These are phyloP conservation scores for Chaetodon trifasciatus DNA, from an alignment of 2,797 vertebrate genomes.

Conservation along the genomic window DNA sequence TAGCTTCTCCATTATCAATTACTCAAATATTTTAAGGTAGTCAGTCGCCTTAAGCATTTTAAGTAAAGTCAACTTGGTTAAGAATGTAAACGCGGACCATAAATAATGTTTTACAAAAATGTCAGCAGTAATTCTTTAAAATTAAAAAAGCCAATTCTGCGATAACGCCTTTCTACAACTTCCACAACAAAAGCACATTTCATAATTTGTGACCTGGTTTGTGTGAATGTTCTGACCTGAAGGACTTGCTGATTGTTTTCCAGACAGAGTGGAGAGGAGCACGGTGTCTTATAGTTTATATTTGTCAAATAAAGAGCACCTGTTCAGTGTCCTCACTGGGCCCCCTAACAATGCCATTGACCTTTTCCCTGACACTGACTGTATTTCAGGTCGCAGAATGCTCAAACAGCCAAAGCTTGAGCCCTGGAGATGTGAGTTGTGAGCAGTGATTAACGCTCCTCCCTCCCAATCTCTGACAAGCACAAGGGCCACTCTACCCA, in stretches of 20 bases:
- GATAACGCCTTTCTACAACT: neutral
- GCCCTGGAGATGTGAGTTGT: slow-evolving; percentile 53
- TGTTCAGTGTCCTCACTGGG: slow-evolving; percentile 57
- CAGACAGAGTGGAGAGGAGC: slow-evolving; percentile 12
- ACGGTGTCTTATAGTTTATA: slow-evolving; percentile 51
- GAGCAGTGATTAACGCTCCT: slow-evolving; percentile 77
- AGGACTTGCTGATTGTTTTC: slow-evolving; percentile 35
- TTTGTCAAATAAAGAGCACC: slow-evolving; percentile 60
- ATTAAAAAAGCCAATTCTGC: neutral
- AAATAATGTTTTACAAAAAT: neutral
- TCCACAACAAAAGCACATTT: neutral
- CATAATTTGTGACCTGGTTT: slow-evolving; percentile 11
- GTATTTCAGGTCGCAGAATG: slow-evolving; percentile 72
- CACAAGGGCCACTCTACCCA: slow-evolving; percentile 77
- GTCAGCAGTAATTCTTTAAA: neutral
- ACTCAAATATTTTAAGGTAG: neutral
- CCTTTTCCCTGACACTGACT: slow-evolving; percentile 78
- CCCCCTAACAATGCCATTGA: slow-evolving; percentile 75
- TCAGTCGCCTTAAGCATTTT: neutral
- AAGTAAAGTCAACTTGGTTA: neutral
- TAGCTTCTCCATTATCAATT: neutral
- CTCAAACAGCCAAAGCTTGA: slow-evolving; percentile 62
- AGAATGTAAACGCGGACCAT: neutral
- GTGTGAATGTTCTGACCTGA: slow-evolving; percentile 17
- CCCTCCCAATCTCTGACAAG: slow-evolving; percentile 83